Conservation (phyloP, 2,797 vertebrate genomes). For the Halcyon leucocephala region DNA sequence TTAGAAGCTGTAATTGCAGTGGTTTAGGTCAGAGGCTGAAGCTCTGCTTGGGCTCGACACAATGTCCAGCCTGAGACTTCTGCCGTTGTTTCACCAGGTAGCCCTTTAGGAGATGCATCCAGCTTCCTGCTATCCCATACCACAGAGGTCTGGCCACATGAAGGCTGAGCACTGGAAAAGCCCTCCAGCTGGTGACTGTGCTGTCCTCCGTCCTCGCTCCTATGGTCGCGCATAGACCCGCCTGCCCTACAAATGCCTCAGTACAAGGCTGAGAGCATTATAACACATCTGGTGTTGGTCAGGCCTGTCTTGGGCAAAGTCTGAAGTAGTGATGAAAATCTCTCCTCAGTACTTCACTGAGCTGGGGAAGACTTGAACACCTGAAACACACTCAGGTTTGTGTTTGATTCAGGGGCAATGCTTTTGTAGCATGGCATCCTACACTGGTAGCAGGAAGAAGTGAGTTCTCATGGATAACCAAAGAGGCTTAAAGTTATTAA, state of each 20-base stretch:
- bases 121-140: neutral
- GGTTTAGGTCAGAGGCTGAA: neutral
- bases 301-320: neutral
- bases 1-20: neutral
- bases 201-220: neutral
- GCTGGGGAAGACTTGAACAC: neutral
- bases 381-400: neutral
- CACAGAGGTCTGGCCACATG: neutral
- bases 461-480: neutral
- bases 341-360: neutral
- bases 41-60: accelerated
- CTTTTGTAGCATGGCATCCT: neutral
- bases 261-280: neutral
- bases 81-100: neutral
- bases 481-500: neutral
- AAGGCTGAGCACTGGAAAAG: too few species aligned
- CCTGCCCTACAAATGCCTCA: accelerated
- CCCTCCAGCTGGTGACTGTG: accelerated
- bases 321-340: neutral
- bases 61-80: accelerated
- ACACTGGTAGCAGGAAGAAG: neutral
- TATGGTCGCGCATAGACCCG: accelerated
- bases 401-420: neutral
- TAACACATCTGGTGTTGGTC: accelerated
- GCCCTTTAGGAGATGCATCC: neutral